Base-by-base conservation (phyloP, 2,888 invertebrate genomes). In the Thelaira solivaga region DNA sequence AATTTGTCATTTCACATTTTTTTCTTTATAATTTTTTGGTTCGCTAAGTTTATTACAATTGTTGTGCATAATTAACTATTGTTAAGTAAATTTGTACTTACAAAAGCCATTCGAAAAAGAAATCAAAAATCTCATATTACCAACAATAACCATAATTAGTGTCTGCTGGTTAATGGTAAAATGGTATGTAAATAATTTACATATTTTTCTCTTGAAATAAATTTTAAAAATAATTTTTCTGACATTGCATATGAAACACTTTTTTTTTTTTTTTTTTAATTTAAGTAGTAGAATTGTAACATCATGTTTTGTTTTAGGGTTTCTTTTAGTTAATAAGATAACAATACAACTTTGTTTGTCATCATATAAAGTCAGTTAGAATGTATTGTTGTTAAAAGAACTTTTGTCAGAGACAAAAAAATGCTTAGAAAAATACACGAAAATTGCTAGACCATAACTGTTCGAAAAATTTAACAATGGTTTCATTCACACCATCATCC, bases 401-500 rank as follows among this genome's bases (percentile, higher is more conserved):
- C 47, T 76, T 61, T 76, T 61, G 53, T 67, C 64, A 72, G n/a
- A n/a, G n/a, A n/a, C n/a, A n/a, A n/a, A 72, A 72, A 53, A 67
- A 55, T 73, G 36, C 18, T 41, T 68, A 57, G 71, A 69, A 69
- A 53, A 74, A 59, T 73, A 75, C 72, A 80, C 76, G 71, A 77
- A 69, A 72, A 75, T 75, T 59, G 51, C 26, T 62, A 69, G 67
- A 77, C 80, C 75, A 69, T 77, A 75, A 78, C 69, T 24, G n/a
- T n/a, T n/a, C n/a, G n/a, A n/a, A n/a, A 67, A 74, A 13, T 39
- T 22, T 71, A 76, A 77, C 69, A 59, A 69, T 69, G 59, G 49
- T 61, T 67, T 69, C 78, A 74, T 77, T 77, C 73, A 77, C 77
- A 77, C 75, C 71, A 71, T 76, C 76, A 67, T 67, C 68, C 64